Base-by-base conservation (phyloP, 2,888 invertebrate genomes). In the Lutraria lutraria region DNA sequence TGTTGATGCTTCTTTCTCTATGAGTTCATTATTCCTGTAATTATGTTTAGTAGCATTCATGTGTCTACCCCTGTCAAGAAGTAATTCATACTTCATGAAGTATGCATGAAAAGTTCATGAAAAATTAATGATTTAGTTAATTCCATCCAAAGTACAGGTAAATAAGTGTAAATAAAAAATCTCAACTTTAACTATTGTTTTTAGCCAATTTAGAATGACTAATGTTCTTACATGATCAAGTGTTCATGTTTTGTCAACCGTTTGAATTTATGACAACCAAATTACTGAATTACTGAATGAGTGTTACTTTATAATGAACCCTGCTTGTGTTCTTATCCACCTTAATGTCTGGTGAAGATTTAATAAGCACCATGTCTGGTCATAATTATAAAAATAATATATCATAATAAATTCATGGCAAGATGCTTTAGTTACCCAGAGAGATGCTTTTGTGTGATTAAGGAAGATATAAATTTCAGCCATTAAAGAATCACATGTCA, bases 191-290 rank as follows among this genome's bases (percentile, higher is more conserved):
- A 68, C 13, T 12, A n/a, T 68, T 68, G n/a, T 68, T 68, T 68
- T 31, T 31, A 25, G 31, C 76, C 76, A 76, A 76, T 68, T 31
- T 76, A 31, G 29, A 34, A 76, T 76, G 76, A 76, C 76, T 76
- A 76, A 76, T 25, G 19, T 31, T 34, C 31, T 76, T 76, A 76
- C 25, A 25, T 68, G 63, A 25, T 68, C 25, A 68, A 68, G 25
- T 76, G 76, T 76, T 76, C 19, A 31, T 76, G 76, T 76, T 76
- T 34, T 34, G 13, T 76, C 76, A 76, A 76, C 76, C 76, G 15
- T 76, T 2, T 76, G 76, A 76, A 60, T 1, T 68, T 68, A 8
- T 68, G n/a, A 25, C 63, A 25, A 25, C n/a, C 25, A 10, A 25
- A 25, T 68, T 12, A 68, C 63, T 25, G n/a, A 25, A 25, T 25